These are phyloP conservation scores for Odontocolon sp. DNA, from an alignment of 2,888 invertebrate species.

Conservation along the genomic window DNA sequence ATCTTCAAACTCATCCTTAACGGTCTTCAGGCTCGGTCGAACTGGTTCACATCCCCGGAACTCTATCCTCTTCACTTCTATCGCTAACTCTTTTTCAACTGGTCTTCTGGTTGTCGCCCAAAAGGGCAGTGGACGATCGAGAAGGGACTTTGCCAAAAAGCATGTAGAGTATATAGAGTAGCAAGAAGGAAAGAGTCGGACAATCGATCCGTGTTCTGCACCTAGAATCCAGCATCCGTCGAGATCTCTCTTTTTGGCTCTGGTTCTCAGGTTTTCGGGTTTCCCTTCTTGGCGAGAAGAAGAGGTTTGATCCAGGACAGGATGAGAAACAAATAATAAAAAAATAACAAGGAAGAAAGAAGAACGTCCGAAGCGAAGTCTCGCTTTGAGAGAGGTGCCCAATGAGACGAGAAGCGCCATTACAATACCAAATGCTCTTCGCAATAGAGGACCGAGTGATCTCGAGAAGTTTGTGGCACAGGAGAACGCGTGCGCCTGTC, in stretches of 20 bases:
- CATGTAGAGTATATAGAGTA: conserved; percentile 9
- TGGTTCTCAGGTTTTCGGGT: not conserved
- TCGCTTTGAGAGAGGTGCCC: conserved; percentile 51
- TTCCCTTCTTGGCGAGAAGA: conserved; percentile 1
- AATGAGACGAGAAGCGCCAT: conserved; percentile 66
- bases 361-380: conserved; percentile 34
- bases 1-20: conserved; percentile 10
- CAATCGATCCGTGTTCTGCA: conserved; percentile 38
- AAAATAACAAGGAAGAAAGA: conserved; percentile 18
- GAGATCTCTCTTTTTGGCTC: conserved; percentile 7
- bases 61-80: conserved; percentile 2
- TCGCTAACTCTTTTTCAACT: not conserved
- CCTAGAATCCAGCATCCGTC: conserved; percentile 35
- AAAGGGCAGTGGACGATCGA: conserved; percentile 41
- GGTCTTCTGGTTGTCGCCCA: conserved; percentile 7
- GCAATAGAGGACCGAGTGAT: conserved; percentile 28
- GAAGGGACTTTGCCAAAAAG: conserved; percentile 51
- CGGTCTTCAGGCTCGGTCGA: conserved; percentile 2
- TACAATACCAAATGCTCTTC: conserved; percentile 74
- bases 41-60: conserved; percentile 1
- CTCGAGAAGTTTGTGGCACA: conserved; percentile 26
- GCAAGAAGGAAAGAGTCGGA: conserved; percentile 7
- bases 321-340: not conserved
- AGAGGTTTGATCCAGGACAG: conserved; percentile 10
- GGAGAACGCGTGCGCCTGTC: conserved; percentile 16